Evolutionary conservation across 2,888 invertebrate genomes (phyloP).

Genomic region (Camponotus fellah): DNA sequence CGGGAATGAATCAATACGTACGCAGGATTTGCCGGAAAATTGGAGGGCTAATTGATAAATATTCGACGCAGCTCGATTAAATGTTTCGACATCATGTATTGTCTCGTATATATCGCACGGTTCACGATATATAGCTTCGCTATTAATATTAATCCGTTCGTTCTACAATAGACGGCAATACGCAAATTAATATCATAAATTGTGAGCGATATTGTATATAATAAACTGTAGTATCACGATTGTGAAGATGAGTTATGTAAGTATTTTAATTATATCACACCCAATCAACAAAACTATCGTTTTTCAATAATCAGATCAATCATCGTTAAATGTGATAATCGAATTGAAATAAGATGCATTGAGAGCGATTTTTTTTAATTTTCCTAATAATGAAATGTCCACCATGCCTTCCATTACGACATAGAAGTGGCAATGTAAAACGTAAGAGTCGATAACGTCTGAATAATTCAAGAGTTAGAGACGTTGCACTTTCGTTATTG

Average conservation of each 20-base stretch:
- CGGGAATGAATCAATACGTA: slow-evolving; percentile 4
- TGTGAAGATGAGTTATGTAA: slow-evolving; percentile 32
- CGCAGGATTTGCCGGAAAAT: not conserved
- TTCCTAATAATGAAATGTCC: not conserved
- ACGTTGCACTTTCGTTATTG: slow-evolving; percentile 48
- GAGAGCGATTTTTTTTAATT: slow-evolving; percentile 10
- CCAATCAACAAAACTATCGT: slow-evolving; percentile 8
- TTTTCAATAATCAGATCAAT: slow-evolving; percentile 14
- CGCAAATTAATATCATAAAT: slow-evolving; percentile 44
- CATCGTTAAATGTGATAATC: not conserved
- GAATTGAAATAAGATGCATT: not conserved
- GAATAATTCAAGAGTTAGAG: slow-evolving; percentile 55
- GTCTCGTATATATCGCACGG: slow-evolving; percentile 4
- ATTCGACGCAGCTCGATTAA: slow-evolving; percentile 18
- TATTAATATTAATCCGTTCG: slow-evolving; percentile 52
- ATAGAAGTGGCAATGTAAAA: slow-evolving; percentile 39
- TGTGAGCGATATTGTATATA: slow-evolving; percentile 38
- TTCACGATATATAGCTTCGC: not conserved
- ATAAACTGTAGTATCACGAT: slow-evolving; percentile 49
- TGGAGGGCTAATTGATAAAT: slow-evolving; percentile 17
- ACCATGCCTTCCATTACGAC: slow-evolving; percentile 31
- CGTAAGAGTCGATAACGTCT: slow-evolving; percentile 36
- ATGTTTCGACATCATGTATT: slow-evolving; percentile 11
- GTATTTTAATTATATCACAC: slow-evolving; percentile 38
- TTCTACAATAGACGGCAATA: slow-evolving; percentile 24